Conservation (phyloP, 2,888 invertebrate species). For the Elysia crispata region DNA sequence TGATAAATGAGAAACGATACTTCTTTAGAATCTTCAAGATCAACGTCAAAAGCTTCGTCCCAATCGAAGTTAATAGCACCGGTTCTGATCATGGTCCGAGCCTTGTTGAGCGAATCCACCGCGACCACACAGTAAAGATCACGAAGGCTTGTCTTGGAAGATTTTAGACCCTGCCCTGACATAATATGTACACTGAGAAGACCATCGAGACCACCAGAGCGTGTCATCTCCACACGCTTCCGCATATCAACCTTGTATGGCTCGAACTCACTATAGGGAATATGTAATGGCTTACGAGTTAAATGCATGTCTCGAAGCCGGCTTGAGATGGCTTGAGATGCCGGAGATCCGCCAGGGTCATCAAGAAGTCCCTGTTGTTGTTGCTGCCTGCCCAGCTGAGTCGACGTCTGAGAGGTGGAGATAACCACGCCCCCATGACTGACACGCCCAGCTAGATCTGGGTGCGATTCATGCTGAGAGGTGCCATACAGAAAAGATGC, state of each 20-base stretch:
- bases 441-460: conserved; percentile 22
- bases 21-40: conserved; percentile 95
- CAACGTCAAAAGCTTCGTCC: conserved; percentile 99
- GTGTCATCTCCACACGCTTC: conserved; percentile 64
- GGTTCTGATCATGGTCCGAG: conserved; percentile 95
- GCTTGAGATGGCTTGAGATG: conserved; percentile 55
- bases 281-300: conserved; percentile 74
- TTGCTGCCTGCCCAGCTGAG: conserved; percentile 31
- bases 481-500: conserved; percentile 49
- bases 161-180: conserved; percentile 79
- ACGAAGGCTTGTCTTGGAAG: conserved; percentile 75
- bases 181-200: conserved; percentile 76
- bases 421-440: conserved; percentile 29
- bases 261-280: conserved; percentile 75
- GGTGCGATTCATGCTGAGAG: conserved; percentile 50
- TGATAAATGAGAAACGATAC: conserved; percentile 97
- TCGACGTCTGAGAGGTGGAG: conserved; percentile 62
- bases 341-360: conserved; percentile 50
- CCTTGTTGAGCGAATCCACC: conserved; percentile 97
- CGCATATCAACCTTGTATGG: conserved; percentile 72
- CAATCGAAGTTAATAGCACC: conserved; percentile 98
- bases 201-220: conserved; percentile 69
- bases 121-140: conserved; percentile 99
- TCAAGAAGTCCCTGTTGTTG: conserved; percentile 42
- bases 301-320: conserved; percentile 71